Evolutionary conservation across 2,888 invertebrate genomes (phyloP), one percentile per base, ranked within the genome.

Genomic region (Lepetodrilus schrolli): DNA sequence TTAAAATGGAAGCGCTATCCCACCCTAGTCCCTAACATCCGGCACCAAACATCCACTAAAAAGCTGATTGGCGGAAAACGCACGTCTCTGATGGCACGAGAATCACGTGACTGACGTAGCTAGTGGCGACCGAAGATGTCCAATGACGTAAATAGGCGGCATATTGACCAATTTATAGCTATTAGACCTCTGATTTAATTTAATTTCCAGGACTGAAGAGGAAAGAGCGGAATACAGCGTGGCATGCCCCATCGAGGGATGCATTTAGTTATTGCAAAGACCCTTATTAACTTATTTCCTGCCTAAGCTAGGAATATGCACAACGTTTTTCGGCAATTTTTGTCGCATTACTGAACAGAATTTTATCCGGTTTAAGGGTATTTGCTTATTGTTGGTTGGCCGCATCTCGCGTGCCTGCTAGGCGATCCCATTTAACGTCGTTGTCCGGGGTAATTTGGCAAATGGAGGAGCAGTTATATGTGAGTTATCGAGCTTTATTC

Each of bases 251-350:
- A 58, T 70, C 34, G 50, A 34, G 21, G 50, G 49, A 50, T 70
- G 49, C 50, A 70, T 70, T 70, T 70, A 70, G 20, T 49, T 50
- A 21, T 21, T 34, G 70, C 38, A 70, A 70, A 70, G 49, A 50
- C 36, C 49, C 49, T 70, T 70, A 70, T 70, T 70, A 70, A 23
- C 48, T 70, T 70, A 50, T 70, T 70, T 70, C 70, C 70, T 70
- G 70, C 49, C 21, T 50, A 30, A 49, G 30, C 49, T 49, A 49
- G 50, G 70, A 70, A 70, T 70, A 50, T 69, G 70, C 69, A 58
- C 58, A 74, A 43, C 80, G 70, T 77, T 78, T 74, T 75, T 47
- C 17, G 72, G 72, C 78, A 78, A 78, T 78, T 80, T 79, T 80
- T 77, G 51, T 70, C 75, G 58, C 75, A 77, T 79, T 78, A 70